Base-by-base conservation (phyloP, 2,113 vertebrate species). In the Ictalurus punctatus region DNA sequence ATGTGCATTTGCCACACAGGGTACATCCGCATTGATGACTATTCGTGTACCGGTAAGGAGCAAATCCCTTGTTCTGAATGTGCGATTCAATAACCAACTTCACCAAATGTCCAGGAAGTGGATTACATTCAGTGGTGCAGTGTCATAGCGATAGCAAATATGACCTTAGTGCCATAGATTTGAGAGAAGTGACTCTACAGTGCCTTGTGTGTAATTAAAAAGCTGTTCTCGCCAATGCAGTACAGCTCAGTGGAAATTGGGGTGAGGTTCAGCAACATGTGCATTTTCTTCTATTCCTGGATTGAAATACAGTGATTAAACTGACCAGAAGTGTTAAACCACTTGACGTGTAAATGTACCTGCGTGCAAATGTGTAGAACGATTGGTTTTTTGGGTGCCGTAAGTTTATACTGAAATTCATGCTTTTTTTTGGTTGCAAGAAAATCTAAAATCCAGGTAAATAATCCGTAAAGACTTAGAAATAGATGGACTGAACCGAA, bases 21-120 rank as follows among this genome's bases (percentile, higher is more conserved):
- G 40, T 99, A 97, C 92, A 98, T 99, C 94, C 96, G 98, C 91
- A 99, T 99, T 80, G 98, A 99, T 92, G 98, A 99, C 91, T 99
- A 99, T 86, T 99, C 98, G 0, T 99, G 98, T 91, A 99, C 98
- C 96, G 98, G 98, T 99, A 96, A 96, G 93, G 40, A 63, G 79
- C 19, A 44, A 40, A 76, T 23, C 2, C n/a, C 6, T 19, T 54
- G 16, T 0, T 54, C n/a, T 71, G 8, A 52, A 30, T n/a, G 83
- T 69, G 4, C 1, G 69, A 34, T 54, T 23, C 23, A 63, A 63
- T 63, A 63, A 59, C 30, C 54, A 82, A 44, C 58, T 23, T 61
- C 6, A 25, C 1, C 9, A 37, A 61, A 34, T 83, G 3, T 83
- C 81, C 58, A 61, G 30, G 21, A 61, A 34, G 56, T 25, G 30